A percentile compares a stretch with the other conserved stretches of the same genome.
Conservation (phyloP, 2,888 invertebrate genomes). For the Microctonus aethiopoides region DNA sequence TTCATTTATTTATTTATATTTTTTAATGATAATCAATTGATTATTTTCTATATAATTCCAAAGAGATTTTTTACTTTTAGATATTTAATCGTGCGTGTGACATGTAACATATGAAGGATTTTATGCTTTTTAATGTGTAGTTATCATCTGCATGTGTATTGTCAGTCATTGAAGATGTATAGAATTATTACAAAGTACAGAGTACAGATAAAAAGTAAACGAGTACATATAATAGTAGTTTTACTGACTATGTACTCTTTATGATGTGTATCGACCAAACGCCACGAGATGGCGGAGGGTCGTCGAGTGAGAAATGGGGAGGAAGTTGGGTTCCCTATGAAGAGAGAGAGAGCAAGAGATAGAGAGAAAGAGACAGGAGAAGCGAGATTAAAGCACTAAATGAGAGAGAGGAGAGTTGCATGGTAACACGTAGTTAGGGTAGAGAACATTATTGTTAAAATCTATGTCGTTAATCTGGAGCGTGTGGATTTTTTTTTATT, state of each 20-base stretch:
- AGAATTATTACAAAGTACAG: too few relatives aligned
- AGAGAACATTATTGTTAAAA: neutral
- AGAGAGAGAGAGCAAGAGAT: slow-evolving; percentile 15
- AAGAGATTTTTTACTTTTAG: too few relatives aligned
- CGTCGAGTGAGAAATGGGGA: slow-evolving; percentile 18
- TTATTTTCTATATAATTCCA: too few relatives aligned
- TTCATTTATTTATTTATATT: too few relatives aligned
- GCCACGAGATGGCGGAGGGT: slow-evolving; percentile 32
- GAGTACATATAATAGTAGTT: slow-evolving; percentile 10
- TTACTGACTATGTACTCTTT: neutral
- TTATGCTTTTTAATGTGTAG: neutral
- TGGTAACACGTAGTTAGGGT: slow-evolving; percentile 30
- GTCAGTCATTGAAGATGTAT: too few relatives aligned
- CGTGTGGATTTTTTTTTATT: neutral
- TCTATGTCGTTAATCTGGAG: neutral
- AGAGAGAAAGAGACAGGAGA: slow-evolving; percentile 13
- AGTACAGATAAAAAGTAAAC: too few relatives aligned
- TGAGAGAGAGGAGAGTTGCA: slow-evolving; percentile 19
- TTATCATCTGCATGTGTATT: neutral
- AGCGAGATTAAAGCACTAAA: slow-evolving; percentile 1
- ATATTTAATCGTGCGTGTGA: too few relatives aligned
- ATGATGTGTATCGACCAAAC: slow-evolving; percentile 42
- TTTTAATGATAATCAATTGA: too few relatives aligned
- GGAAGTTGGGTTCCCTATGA: slow-evolving; percentile 32
- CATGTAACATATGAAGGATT: neutral